Percentiles rank a stretch among this genome's conserved stretches.
These are phyloP conservation scores for Vespertilio murinus DNA, from an alignment of 2,797 vertebrate species.

Conservation along the genomic window DNA sequence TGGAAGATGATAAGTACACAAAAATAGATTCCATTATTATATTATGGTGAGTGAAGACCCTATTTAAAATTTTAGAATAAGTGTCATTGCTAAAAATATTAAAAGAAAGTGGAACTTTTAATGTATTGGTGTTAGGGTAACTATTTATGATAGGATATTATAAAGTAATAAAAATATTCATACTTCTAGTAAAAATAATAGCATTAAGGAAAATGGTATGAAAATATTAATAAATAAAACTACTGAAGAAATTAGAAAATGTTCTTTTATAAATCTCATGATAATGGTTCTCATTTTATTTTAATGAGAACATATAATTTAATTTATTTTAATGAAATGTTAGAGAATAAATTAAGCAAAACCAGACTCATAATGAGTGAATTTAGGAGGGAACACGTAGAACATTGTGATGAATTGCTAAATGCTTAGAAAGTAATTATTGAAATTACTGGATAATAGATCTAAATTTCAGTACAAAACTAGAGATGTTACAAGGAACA, in stretches of 20 bases:
- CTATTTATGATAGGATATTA: background rate
- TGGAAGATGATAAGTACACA: background rate
- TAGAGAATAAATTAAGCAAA: conserved; percentile 72
- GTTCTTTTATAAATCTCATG: conserved; percentile 54
- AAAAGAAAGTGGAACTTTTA: background rate
- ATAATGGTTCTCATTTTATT: conserved; percentile 62
- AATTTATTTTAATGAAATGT: conserved; percentile 76
- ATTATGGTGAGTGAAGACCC: background rate
- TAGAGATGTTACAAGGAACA: background rate
- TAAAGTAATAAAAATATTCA: background rate
- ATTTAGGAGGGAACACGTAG: conserved; percentile 61
- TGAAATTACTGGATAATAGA: conserved; percentile 68
- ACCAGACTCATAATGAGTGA: conserved; percentile 68
- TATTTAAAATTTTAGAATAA: background rate
- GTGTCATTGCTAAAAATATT: background rate
- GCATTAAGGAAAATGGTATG: background rate
- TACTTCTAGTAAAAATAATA: conserved; percentile 39
- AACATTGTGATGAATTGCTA: conserved; percentile 71
- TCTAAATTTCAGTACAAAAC: conserved; percentile 52
- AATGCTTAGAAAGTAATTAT: conserved; percentile 65
- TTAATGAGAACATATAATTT: conserved; percentile 72
- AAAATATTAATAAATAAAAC: conserved; percentile 59
- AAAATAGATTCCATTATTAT: background rate
- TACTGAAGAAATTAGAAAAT: conserved; percentile 48
- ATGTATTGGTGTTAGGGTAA: background rate